Base-by-base conservation (phyloP, 2,888 invertebrate species). In the Cordylochernes scorpioides region DNA sequence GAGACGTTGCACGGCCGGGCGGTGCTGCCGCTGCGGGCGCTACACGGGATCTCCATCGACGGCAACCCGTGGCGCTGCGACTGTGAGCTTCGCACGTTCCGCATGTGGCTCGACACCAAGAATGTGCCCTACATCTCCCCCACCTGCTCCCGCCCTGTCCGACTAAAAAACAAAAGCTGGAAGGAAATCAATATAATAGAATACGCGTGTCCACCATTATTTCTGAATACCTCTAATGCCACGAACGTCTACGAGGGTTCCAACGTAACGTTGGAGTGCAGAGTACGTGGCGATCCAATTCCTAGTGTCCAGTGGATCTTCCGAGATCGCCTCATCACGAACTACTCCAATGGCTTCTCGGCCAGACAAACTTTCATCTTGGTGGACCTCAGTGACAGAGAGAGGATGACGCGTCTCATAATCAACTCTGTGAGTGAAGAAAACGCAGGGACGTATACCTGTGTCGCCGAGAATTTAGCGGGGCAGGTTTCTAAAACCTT, bases 1-100 rank as follows among this genome's bases (percentile, higher is more conserved):
- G 63, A 65, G 34, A 64, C 64, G 45, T 64, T 75, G 42, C 73
- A 75, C 12, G 66, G 34, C 25, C 35, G 35, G 27, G 33, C 35
- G 15, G 33, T 38, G 35, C 29, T 31, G 19, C 33, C 38, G 17
- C 30, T 38, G 28, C 31, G 35, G 25, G 24, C 27, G 21, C 31
- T 38, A 12, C 33, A 38, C 25, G 38, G 33, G 8, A 38, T 38
- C 19, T 32, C 33, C 6, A 25, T 38, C 17, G 35, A 38, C 27
- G 35, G 31, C 14, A 38, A 38, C 27, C 38, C 38, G 15, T 38
- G 38, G 38, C 33, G 35, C 17, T 38, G 38, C 32, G 38, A 38
- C 17, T 38, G 38, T 22, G 33, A 38, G 29, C 31, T 38, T 21
- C 35, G 38, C 15, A 30, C 32, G 26, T 30, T 38, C 15, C 33